Base-by-base conservation (phyloP, 2,888 invertebrate genomes). In the Xanthia icteritia region DNA sequence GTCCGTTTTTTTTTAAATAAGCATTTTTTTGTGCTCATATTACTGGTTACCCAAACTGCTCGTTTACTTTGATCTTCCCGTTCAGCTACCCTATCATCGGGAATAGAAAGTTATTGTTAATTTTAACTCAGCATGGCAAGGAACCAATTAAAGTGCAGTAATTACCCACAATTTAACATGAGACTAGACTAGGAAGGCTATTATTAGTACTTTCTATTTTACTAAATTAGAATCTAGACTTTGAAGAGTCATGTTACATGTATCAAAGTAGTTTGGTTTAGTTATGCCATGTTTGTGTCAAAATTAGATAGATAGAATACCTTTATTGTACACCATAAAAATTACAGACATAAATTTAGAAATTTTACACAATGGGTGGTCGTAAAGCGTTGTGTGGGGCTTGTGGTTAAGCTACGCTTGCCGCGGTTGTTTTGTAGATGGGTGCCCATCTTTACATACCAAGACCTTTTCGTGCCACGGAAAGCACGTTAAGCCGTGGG, bases 191-290 rank as follows among this genome's bases (percentile, higher is more conserved):
- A 77, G 72, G 76, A 73, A 71, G 65, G 60, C 60, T 71, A 42
- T 65, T 69, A 83, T 76, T 83, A 82, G 58, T 58, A 54, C 86
- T 88, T 88, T 87, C 86, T 86, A 86, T 78, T 74, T 73, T 69
- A 77, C 51, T 61, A 69, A 83, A 80, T 81, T 80, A 76, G 39
- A 84, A 82, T 84, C 81, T 84, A 82, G 81, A 71, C 36, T 75
- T 64, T 51, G 23, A 82, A 56, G 51, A 77, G 60, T 77, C 83
- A 70, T 77, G 60, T 65, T 54, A 54, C 9, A 3, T 27, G n/a
- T 48, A 0, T 6, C 17, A 2, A 5, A 15, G 48, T 56, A 54
- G 76, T 54, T 65, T n/a, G 20, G 2, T 13, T 76, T 39, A 23
- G 39, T 48, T 63, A 42, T 64, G 66, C 58, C 31, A 31, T 17